Base-by-base conservation (phyloP, 2,888 invertebrate genomes). In the Lottia gigantea region DNA sequence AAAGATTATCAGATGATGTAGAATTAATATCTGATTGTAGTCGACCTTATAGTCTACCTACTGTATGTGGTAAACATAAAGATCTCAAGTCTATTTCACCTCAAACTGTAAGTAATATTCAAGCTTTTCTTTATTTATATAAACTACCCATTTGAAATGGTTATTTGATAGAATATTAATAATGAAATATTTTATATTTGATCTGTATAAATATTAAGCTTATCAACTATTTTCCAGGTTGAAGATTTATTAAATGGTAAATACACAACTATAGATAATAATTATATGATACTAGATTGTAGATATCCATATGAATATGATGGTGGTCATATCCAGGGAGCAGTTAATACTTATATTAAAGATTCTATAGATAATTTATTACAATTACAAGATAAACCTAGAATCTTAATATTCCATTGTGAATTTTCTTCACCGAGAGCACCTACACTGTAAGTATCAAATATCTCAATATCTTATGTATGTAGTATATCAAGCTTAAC, bases 271-370 rank as follows among this genome's bases (percentile, higher is more conserved):
- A 85, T 87, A 12, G 91, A 96, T 26, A 90, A 90, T 19, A 91
- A 92, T 6, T 96, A 90, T 84, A 91, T 91, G 88, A 90, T 98
- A 25, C 93, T 98, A 67, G 97, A 98, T 89, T 97, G 97, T 86
- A 92, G 97, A 77, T 98, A 96, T 88, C 97, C 97, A 0, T 97
- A 97, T 55, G 71, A 71, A 97, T 97, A 0, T 97, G 97, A 64
- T 11, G 69, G 69, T 23, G 69, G 69, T 55, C 69, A 69, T 45
- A 69, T 69, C 40, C 64, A 69, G 64, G 64, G 69, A n/a, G 69
- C 69, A 45, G 69, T 69, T 23, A 69, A 64, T 55, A 47, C 64
- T 64, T 69, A 64, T 55, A 69, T 64, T 23, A 64, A 64, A 45
- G 64, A 69, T n/a, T 49, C 64, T 40, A 55, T 69, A 47, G 64